phyloP scores from a whole-genome alignment of 2,888 invertebrate genomes.

The Lucinisca nassula region DNA sequence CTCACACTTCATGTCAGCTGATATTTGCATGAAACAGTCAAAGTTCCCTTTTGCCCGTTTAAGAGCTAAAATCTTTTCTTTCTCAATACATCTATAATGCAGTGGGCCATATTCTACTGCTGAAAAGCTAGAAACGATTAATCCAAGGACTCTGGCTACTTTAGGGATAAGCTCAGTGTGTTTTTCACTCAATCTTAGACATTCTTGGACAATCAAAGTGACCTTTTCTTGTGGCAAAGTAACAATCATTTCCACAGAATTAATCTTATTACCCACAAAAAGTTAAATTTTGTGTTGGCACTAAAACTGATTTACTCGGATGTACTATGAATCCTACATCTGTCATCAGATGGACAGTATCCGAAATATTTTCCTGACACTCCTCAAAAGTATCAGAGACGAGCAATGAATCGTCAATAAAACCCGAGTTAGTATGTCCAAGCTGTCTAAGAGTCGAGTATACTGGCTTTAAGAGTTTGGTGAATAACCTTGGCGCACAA shows the following conservation, averaged over 20 bases:
- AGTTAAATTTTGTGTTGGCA: not conserved
- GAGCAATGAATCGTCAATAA: conserved; percentile 13
- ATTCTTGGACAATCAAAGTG: not conserved
- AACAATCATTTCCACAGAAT: too few species aligned
- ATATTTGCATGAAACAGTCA: not conserved
- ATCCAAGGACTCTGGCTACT: conserved; percentile 23
- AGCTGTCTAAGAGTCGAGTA: not conserved
- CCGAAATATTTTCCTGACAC: too few species aligned
- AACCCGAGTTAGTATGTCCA: not conserved
- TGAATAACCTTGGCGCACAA: conserved; percentile 3
- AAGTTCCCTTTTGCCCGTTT: not conserved
- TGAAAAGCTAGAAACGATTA: conserved; percentile 7
- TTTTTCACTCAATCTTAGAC: not conserved
- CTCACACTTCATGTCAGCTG: not conserved
- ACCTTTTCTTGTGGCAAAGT: not conserved
- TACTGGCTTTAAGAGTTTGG: conserved; percentile 23
- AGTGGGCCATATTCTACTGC: conserved; percentile 30
- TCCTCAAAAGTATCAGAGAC: not conserved
- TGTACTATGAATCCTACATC: too few species aligned
- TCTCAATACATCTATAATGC: not conserved
- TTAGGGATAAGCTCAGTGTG: too few species aligned
- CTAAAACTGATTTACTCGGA: not conserved
- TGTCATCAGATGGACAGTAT: too few species aligned
- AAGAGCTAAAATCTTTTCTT: not conserved
- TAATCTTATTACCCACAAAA: too few species aligned